A percentile compares a stretch with the other conserved stretches of the same genome.
These are phyloP conservation scores for Caradrina kadenii DNA, from an alignment of 2,888 invertebrate species.

Conservation along the genomic window DNA sequence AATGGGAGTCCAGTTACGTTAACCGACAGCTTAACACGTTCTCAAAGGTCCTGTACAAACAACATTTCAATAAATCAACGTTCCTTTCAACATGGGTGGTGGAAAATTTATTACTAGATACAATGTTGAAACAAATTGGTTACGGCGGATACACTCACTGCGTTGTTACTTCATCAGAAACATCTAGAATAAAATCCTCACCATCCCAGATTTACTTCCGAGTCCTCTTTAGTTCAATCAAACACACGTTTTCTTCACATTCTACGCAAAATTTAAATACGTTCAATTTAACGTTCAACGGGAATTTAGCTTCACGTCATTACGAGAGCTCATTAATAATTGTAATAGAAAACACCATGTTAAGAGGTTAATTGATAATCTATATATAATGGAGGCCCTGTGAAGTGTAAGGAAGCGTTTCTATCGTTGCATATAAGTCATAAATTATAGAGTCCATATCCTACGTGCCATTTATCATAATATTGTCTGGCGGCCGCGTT, in stretches of 20 bases:
- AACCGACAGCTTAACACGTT: slow-evolving; percentile 49
- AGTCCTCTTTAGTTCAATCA: neutral
- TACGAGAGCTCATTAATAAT: slow-evolving; percentile 57
- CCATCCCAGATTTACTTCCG: slow-evolving; percentile 17
- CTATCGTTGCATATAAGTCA: slow-evolving; percentile 65
- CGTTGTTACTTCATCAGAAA: slow-evolving; percentile 27
- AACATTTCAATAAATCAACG: slow-evolving; percentile 61
- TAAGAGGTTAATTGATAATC: slow-evolving; percentile 72
- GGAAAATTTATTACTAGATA: slow-evolving; percentile 62
- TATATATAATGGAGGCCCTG: slow-evolving; percentile 63
- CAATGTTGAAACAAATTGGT: slow-evolving; percentile 65
- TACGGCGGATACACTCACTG: slow-evolving; percentile 44
- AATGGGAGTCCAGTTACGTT: slow-evolving; percentile 36
- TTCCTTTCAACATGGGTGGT: slow-evolving; percentile 58
- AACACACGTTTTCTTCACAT: slow-evolving; percentile 19
- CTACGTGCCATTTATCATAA: slow-evolving; percentile 84
- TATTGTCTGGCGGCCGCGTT: slow-evolving; percentile 80
- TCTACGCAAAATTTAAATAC: slow-evolving; percentile 37
- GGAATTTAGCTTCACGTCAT: slow-evolving; percentile 41
- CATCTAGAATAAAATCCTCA: slow-evolving; percentile 27
- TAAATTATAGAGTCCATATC: slow-evolving; percentile 76
- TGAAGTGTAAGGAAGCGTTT: slow-evolving; percentile 63
- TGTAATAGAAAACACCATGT: slow-evolving; percentile 57
- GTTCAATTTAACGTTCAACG: too few relatives aligned
- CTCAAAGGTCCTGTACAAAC: slow-evolving; percentile 42